These are phyloP conservation scores for Xylota segnis DNA, from an alignment of 2,888 invertebrate species.

Conservation along the genomic window DNA sequence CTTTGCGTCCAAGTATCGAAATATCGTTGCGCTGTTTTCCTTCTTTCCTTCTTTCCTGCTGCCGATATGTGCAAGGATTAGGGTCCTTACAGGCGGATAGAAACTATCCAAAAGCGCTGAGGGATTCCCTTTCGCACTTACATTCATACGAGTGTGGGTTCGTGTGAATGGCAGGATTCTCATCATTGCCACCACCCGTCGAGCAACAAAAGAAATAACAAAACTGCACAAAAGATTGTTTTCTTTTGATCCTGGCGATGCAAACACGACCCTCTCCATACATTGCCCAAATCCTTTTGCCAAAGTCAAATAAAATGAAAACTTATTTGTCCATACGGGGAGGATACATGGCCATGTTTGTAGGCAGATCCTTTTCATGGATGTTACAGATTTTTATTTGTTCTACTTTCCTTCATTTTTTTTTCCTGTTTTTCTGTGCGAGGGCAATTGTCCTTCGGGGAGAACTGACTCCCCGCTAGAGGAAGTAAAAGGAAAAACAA, in stretches of 20 bases:
- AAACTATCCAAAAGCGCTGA: slow-evolving; percentile 66
- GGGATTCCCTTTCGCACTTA: slow-evolving; percentile 34
- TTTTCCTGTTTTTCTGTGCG: slow-evolving; percentile 65
- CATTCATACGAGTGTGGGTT: slow-evolving; percentile 51
- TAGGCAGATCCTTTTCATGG: slow-evolving; percentile 75
- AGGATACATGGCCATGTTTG: slow-evolving; percentile 54
- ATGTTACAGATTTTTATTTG: slow-evolving; percentile 77
- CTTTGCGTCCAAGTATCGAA: slow-evolving; percentile 8
- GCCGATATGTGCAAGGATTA: slow-evolving; percentile 57
- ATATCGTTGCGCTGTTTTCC: slow-evolving; percentile 33
- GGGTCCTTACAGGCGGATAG: slow-evolving; percentile 62
- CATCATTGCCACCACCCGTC: slow-evolving; percentile 73
- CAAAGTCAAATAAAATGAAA: slow-evolving; percentile 75
- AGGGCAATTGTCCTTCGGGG: slow-evolving; percentile 62
- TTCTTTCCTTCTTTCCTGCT: slow-evolving; percentile 5
- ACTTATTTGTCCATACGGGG: slow-evolving; percentile 70
- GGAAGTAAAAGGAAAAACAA: slow-evolving; percentile 26
- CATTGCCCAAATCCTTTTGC: slow-evolving; percentile 71
- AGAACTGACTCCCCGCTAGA: slow-evolving; percentile 1
- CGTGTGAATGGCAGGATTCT: slow-evolving; percentile 51
- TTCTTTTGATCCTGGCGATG: slow-evolving; percentile 68
- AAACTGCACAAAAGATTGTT: slow-evolving; percentile 75
- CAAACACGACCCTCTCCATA: slow-evolving; percentile 68
- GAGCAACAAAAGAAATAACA: slow-evolving; percentile 48
- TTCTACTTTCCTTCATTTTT: slow-evolving; percentile 79